These are phyloP conservation scores for Oegoconia quadripuncta DNA, from an alignment of 2,888 invertebrate species.

Conservation along the genomic window DNA sequence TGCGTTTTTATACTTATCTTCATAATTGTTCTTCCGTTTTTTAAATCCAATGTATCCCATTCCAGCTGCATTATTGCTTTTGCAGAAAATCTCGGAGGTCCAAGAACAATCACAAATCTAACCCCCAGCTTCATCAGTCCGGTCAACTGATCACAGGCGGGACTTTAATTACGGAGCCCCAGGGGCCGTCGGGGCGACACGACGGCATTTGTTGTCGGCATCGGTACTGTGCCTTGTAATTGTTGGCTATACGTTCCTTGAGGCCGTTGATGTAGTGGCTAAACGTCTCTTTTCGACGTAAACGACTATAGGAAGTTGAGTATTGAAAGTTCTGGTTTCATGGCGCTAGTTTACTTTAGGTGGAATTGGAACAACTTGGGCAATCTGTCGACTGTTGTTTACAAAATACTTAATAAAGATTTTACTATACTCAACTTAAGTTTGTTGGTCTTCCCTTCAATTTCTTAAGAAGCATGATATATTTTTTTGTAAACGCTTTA, in stretches of 20 bases:
- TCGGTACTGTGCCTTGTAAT: constrained; percentile 46
- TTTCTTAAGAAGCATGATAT: too few species aligned
- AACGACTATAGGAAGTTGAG: constrained; percentile 11
- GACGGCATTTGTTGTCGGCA: constrained; percentile 58
- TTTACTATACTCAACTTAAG: too few species aligned
- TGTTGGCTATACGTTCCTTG: constrained; percentile 50
- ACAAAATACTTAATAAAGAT: too few species aligned
- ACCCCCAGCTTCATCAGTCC: constrained; percentile 2
- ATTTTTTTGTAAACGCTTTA: too few species aligned
- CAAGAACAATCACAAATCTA: background rate
- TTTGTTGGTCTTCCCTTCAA: too few species aligned
- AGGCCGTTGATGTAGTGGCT: constrained; percentile 38
- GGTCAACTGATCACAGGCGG: constrained; percentile 12
- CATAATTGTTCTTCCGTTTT: too few species aligned
- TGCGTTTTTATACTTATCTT: too few species aligned
- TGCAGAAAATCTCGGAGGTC: background rate
- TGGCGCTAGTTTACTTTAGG: too few species aligned
- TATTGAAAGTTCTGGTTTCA: constrained; percentile 5
- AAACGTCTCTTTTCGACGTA: constrained; percentile 26
- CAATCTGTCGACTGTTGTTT: too few species aligned
- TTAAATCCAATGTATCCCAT: too few species aligned
- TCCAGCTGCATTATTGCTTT: background rate
- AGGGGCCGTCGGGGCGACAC: constrained; percentile 61
- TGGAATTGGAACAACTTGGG: too few species aligned
- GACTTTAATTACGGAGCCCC: constrained; percentile 68